Evolutionary conservation across 1,140 invertebrate species (phyloP), one percentile per base, ranked within the genome.

Genomic region (Euura lappo): DNA sequence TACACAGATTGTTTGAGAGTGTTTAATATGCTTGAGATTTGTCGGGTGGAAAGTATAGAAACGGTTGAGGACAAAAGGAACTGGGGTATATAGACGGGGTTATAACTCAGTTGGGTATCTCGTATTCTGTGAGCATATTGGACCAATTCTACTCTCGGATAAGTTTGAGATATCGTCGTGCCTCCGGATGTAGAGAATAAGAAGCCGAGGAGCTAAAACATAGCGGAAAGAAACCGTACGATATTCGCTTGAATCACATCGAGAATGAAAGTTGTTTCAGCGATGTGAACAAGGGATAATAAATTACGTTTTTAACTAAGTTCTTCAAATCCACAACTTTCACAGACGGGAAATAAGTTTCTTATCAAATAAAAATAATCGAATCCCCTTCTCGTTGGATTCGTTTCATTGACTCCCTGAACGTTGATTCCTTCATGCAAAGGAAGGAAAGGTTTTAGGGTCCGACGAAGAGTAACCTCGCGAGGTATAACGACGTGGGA

Each of bases 101-200:
- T 60, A 60, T 60, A 60, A 60, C 51, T 60, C 51, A 60, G 8
- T 60, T 60, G 10, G 51, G 8, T n/a, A 60, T 60, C 51, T 60
- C 51, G 51, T 60, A 60, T 60, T 60, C 51, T 60, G 13, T 8
- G 51, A 60, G 51, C 51, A 60, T 60, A 60, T 60, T 60, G 51
- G 51, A 60, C 51, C 51, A 60, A 60, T 60, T 60, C 51, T 60
- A 60, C 51, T 6, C 51, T 8, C 51, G 51, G 51, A 60, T 60
- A 60, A 60, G 51, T 60, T 60, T 60, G 51, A 60, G 51, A 60
- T 60, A 60, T 60, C 51, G 51, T n/a, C 51, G 51, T 8, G 10
- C 28, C 28, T 1, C 51, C 51, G 51, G 51, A 60, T 60, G 51
- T 60, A 60, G 51, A 60, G 13, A 60, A 60, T 60, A 60, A 60